Percentiles rank a stretch among this genome's conserved stretches.
These are phyloP conservation scores for Setipinna tenuifilis DNA, from an alignment of 2,797 vertebrate genomes.

Conservation along the genomic window DNA sequence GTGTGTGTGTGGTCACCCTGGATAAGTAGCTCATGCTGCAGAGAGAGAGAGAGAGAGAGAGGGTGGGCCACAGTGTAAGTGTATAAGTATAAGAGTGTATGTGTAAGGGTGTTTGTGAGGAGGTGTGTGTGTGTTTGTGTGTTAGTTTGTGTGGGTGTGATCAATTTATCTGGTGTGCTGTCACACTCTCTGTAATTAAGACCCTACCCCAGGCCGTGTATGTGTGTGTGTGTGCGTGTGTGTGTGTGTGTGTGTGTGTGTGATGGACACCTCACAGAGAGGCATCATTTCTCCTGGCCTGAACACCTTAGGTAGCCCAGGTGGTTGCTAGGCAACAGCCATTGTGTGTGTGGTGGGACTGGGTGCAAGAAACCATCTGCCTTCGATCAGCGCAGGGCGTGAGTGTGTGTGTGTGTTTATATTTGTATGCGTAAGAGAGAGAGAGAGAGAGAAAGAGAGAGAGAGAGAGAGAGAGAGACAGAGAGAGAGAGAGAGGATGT, in stretches of 20 bases:
- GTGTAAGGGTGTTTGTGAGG: constrained; percentile 7
- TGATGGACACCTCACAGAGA: neutral
- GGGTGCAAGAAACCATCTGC: neutral
- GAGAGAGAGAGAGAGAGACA: neutral
- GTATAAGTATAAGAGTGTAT: too few relatives aligned
- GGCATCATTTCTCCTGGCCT: neutral
- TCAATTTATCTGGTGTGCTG: too few relatives aligned
- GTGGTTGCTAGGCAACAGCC: too few relatives aligned
- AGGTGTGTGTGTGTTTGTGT: neutral
- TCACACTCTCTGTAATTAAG: too few relatives aligned
- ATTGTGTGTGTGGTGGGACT: neutral
- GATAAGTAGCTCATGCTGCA: too few relatives aligned
- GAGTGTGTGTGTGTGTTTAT: neutral
- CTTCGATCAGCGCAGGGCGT: too few relatives aligned
- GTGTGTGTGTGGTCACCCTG: neutral
- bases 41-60: too few relatives aligned
- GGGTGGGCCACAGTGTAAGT: too few relatives aligned
- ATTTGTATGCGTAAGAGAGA: constrained; percentile 17
- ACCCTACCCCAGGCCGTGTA: neutral
- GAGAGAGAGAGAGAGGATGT: too few relatives aligned
- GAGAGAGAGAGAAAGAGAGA: too few relatives aligned
- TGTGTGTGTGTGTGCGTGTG: neutral
- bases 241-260: neutral
- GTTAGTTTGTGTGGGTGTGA: neutral
- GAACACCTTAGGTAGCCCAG: too few relatives aligned